A percentile compares a stretch with the other conserved stretches of the same genome.
Evolutionary conservation across 1,140 invertebrate genomes (phyloP).

Genomic region (Colletes latitarsis): DNA sequence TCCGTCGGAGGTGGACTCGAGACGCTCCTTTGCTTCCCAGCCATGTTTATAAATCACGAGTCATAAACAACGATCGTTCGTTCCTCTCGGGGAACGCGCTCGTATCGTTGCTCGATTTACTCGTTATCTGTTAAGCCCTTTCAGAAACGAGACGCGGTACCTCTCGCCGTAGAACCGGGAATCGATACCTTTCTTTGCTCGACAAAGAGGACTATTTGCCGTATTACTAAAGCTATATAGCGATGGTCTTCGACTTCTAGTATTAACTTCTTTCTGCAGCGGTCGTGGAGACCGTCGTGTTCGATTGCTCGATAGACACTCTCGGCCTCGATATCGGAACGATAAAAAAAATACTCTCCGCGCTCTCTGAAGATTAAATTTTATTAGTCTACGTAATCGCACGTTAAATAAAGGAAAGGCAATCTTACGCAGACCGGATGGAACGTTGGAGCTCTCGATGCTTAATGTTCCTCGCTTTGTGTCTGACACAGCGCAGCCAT

Average conservation of each 20-base stretch:
- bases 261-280: slow-evolving; percentile 54
- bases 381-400: background rate
- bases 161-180: slow-evolving; percentile 20
- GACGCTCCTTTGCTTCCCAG: background rate
- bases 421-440: background rate
- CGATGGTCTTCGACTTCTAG: slow-evolving; percentile 28
- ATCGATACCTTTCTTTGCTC: slow-evolving; percentile 56
- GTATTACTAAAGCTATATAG: slow-evolving; percentile 55
- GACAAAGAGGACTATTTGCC: slow-evolving; percentile 61
- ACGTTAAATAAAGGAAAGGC: background rate
- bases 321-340: slow-evolving; percentile 25
- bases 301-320: slow-evolving; percentile 53
- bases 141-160: slow-evolving; percentile 44
- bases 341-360: background rate
- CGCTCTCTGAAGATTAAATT: background rate
- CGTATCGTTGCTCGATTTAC: slow-evolving; percentile 33
- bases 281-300: slow-evolving; percentile 21
- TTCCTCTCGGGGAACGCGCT: background rate
- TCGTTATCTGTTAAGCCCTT: slow-evolving; percentile 56
- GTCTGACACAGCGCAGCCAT: background rate
- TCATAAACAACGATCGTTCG: slow-evolving; percentile 21
- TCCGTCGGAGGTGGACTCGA: background rate
- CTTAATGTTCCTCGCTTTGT: too few relatives aligned
- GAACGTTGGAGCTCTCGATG: background rate
- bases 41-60: slow-evolving; percentile 40